Base-by-base conservation (phyloP, 2,888 invertebrate genomes). In the Drosophila conformis region DNA sequence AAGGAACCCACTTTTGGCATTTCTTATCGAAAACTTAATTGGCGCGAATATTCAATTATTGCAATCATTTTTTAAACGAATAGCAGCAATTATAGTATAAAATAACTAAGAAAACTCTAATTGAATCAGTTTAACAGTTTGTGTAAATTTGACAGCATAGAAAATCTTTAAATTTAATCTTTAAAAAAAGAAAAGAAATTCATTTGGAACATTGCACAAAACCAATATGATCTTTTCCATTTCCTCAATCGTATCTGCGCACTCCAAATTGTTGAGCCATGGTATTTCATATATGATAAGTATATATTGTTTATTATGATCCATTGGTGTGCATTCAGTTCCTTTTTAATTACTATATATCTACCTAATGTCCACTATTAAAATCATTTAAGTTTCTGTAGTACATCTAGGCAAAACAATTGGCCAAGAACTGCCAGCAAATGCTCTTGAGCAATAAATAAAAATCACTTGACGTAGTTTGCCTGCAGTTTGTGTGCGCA, bases 391-490 rank as follows among this genome's bases (percentile, higher is more conserved):
- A 46, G 8, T 46, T 25, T 46, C 7, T 46, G 46, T 25, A 15
- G 46, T 46, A 25, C 21, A 46, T 25, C 25, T 15, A 15, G 15
- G 15, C 25, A 46, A 25, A 46, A 46, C 46, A 46, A 46, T 25
- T 46, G 46, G 46, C 46, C 25, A 25, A 46, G 15, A 46, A 27
- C 25, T 46, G 46, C 46, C 42, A 42, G 21, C 52, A 21, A 56
- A 33, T 33, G 27, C 36, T 61, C 58, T 60, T 52, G 62, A 80
- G 71, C 71, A 68, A 78, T 77, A 78, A 78, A 78, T 78, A 78
- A 64, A 68, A 68, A 78, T 62, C 48, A 80, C 61, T 70, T 61
- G 60, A 76, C 76, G 77, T 78, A 76, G 77, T 80, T 78, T 67
- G 63, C 52, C 52, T 52, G 70, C 77, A 80, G 80, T 67, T 73